Evolutionary conservation across 35 echinoderm and acorn worm species (phyloP).

Genomic region (Heliocidaris tuberculata): DNA sequence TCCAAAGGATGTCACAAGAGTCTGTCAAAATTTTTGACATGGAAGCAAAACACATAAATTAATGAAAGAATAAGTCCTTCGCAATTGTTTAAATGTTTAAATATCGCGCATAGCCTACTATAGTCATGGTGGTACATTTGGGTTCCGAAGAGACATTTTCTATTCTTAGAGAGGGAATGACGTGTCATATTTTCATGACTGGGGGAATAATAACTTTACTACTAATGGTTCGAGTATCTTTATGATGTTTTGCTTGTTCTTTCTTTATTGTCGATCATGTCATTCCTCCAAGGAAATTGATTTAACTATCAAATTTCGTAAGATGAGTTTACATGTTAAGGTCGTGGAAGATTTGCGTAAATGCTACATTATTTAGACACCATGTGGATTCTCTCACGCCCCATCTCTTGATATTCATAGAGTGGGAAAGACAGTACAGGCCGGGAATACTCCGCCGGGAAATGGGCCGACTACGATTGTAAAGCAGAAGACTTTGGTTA

Average conservation of each 20-base stretch:
- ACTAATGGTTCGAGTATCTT: background rate
- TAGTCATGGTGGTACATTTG: no score
- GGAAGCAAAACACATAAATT: no score
- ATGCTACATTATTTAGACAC: background rate
- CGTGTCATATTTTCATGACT: background rate
- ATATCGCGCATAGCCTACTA: no score
- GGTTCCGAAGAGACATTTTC: no score
- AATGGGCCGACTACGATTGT: conserved; percentile 78
- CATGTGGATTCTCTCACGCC: background rate
- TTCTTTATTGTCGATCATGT: no score
- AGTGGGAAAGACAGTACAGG: conserved; percentile 62
- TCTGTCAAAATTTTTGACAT: background rate
- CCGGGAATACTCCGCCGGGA: conserved; percentile 44
- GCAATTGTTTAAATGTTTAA: no score
- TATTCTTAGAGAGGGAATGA: no score
- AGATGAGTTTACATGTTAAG: no score
- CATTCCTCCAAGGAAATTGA: no score
- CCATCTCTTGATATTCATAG: conserved; percentile 37
- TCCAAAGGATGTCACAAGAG: background rate
- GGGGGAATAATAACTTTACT: background rate
- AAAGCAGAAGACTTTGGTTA: conserved; percentile 50
- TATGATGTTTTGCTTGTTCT: no score
- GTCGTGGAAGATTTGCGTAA: no score
- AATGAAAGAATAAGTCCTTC: background rate
- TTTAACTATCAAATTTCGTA: no score